Conservation (phyloP, 2,797 vertebrate species). For the Cephalopachus bancanus region DNA sequence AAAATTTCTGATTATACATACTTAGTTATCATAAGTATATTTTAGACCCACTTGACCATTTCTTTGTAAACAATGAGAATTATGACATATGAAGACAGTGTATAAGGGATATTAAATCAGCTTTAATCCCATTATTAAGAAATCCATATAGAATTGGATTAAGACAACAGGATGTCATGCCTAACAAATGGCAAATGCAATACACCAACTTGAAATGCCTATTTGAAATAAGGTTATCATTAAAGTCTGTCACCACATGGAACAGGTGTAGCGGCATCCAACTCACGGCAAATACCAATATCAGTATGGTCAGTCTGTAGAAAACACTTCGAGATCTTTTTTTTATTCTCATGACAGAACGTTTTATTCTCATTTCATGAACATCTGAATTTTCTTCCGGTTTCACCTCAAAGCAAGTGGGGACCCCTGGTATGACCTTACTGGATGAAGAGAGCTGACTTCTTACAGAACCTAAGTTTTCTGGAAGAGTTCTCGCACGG, state of each 20-base stretch:
- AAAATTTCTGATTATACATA: slow-evolving; percentile 48
- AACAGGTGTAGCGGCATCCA: slow-evolving; percentile 94
- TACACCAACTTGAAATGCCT: slow-evolving; percentile 93
- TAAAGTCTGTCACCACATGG: slow-evolving; percentile 92
- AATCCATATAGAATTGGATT: slow-evolving; percentile 93
- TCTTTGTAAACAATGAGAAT: slow-evolving; percentile 73
- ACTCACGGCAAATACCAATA: slow-evolving; percentile 91
- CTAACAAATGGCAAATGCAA: slow-evolving; percentile 92
- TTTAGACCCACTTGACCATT: slow-evolving; percentile 58
- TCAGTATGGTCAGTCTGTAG: slow-evolving; percentile 91
- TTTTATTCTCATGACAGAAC: slow-evolving; percentile 87
- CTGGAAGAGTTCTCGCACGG: slow-evolving; percentile 79
- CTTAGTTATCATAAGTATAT: slow-evolving; percentile 41
- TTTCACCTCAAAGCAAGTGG: slow-evolving; percentile 92
- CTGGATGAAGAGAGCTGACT: slow-evolving; percentile 87
- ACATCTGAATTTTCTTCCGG: slow-evolving; percentile 88
- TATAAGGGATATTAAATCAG: slow-evolving; percentile 90
- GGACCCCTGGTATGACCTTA: slow-evolving; percentile 90
- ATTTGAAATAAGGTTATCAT: slow-evolving; percentile 92
- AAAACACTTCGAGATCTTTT: slow-evolving; percentile 91
- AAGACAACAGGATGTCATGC: slow-evolving; percentile 92
- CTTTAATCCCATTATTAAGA: slow-evolving; percentile 93
- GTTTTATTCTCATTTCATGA: slow-evolving; percentile 85
- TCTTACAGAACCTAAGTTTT: slow-evolving; percentile 84
- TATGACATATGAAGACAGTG: slow-evolving; percentile 89